These are phyloP conservation scores for Eurosta solidaginis DNA, from an alignment of 1,140 invertebrate species.

Conservation along the genomic window DNA sequence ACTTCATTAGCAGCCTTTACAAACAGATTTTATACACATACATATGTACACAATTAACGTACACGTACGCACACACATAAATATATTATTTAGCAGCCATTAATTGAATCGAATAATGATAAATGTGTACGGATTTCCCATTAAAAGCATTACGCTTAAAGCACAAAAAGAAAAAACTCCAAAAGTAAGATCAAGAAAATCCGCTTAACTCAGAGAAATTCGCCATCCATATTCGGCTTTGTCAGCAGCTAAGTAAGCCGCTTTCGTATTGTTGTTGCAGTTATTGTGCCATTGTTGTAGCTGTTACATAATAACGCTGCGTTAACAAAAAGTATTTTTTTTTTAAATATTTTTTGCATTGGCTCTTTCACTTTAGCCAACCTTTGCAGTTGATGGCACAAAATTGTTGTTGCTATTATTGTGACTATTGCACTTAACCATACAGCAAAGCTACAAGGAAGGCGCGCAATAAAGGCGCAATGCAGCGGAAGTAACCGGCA, in stretches of 20 bases:
- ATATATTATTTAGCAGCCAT: not conserved
- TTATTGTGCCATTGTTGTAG: not conserved
- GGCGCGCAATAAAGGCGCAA: not conserved
- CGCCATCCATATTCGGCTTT: not conserved
- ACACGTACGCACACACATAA: not conserved
- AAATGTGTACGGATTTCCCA: conserved; percentile 16
- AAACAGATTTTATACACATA: not conserved
- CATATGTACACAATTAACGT: not conserved
- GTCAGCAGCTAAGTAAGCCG: not conserved
- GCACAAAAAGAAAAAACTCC: not conserved
- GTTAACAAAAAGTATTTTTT: not conserved
- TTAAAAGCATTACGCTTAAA: conserved; percentile 12
- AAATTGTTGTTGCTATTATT: not conserved
- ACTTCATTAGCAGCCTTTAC: not conserved
- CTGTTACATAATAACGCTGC: not conserved
- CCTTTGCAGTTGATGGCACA: not conserved
- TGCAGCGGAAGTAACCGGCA: not conserved
- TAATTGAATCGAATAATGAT: conserved; percentile 28
- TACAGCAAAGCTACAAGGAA: not conserved
- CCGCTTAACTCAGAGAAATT: conserved; percentile 7
- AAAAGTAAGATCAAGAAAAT: not conserved
- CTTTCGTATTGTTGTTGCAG: not conserved
- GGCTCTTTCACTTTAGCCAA: not conserved
- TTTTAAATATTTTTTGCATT: not conserved
- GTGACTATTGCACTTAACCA: not conserved